Evolutionary conservation across 2,797 vertebrate genomes (phyloP), one percentile per base, ranked within the genome.

Genomic region (Microctenopoma steveboyesi): DNA sequence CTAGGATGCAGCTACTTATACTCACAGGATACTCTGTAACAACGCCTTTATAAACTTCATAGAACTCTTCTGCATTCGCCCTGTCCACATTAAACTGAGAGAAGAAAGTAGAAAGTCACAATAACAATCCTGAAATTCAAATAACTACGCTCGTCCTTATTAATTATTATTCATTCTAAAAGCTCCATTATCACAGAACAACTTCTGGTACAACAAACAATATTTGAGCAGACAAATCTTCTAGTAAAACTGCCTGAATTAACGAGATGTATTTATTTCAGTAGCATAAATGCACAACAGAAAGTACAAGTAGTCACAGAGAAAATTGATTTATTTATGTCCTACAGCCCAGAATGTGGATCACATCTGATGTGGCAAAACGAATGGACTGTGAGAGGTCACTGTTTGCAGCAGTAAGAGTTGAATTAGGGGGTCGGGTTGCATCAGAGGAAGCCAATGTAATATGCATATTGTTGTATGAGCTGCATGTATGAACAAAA

Each of bases 11-110:
- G 69, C 25, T 49, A 11, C 40, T 56, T 40, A 80, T 76, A 94
- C 96, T 98, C 93, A 99, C 97, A 65, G 90, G 33, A 37, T 97
- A 98, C 63, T 99, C 97, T 7, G 92, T 47, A 1, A 97, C 95
- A 0, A 99, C 95, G 1, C 97, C 97, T 94, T 94, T 98, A 86
- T 99, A 99, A 80, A 99, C 94, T 88, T 99, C 97, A 78, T 94
- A 95, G 88, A 99, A 98, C 70, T 98, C 96, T 76, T 98, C 97
- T 46, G 96, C 94, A 10, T 97, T 97, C 56, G 93, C 91, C 25
- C 86, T 94, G 52, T 97, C 96, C 92, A 99, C 81, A 59, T 91
- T 97, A 88, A 97, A 98, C 97, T 99, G 81, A 9, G 72, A 76
- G 30, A 55, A 64, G 47, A 67, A 73, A 81, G 82, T 70, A 43